Evolutionary conservation across 1,140 invertebrate species (phyloP).

Genomic region (Stratiolaelaps scimitus): DNA sequence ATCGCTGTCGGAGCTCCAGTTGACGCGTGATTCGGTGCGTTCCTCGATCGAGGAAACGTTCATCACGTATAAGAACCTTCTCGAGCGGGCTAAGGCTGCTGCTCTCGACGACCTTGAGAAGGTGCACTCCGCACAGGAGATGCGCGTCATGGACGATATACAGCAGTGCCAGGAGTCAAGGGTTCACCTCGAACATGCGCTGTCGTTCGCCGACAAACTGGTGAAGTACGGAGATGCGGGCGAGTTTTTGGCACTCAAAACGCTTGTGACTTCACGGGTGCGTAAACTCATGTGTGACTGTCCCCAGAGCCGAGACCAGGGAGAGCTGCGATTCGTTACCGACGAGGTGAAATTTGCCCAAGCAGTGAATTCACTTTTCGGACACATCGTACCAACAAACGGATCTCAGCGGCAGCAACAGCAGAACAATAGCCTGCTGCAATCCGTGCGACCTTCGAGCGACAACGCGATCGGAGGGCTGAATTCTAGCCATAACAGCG

Average conservation of each 20-base stretch:
- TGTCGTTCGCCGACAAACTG: conserved; percentile 62
- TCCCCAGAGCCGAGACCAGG: conserved; percentile 35
- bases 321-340: conserved; percentile 61
- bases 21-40: conserved; percentile 70
- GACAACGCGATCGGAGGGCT: background rate
- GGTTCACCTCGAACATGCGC: conserved; percentile 68
- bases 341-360: conserved; percentile 1
- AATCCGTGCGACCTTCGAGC: background rate
- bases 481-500: background rate
- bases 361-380: conserved; percentile 3
- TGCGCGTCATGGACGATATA: conserved; percentile 72
- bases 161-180: conserved; percentile 62
- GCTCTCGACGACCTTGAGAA: conserved; percentile 59
- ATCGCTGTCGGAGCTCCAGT: conserved; percentile 65
- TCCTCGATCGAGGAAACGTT: conserved; percentile 70
- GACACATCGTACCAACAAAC: background rate
- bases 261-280: conserved; percentile 33
- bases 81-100: conserved; percentile 63
- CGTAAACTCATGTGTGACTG: background rate
- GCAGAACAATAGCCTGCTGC: too few species aligned
- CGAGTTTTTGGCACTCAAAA: conserved; percentile 64
- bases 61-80: conserved; percentile 57
- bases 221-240: conserved; percentile 64
- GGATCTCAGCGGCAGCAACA: too few species aligned
- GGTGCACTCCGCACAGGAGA: conserved; percentile 65